These are phyloP conservation scores for Epinephelus fuscoguttatus DNA, from an alignment of 2,113 vertebrate species.

Conservation along the genomic window DNA sequence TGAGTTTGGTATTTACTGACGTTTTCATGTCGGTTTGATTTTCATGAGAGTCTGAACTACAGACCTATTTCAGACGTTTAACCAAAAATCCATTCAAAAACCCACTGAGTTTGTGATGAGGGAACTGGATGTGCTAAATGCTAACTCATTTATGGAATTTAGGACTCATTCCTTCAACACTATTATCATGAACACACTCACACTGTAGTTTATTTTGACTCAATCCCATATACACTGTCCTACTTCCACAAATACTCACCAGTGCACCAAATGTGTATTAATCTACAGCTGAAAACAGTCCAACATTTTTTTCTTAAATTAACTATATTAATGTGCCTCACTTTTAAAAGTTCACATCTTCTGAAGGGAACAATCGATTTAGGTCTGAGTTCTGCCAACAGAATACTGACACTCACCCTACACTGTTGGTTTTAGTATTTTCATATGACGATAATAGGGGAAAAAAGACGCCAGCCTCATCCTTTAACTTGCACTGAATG, in stretches of 20 bases:
- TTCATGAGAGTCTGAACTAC: too few species aligned
- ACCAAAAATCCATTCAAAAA: too few species aligned
- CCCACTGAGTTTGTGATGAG: too few species aligned
- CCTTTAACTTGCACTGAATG: neutral
- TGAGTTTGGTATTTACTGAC: too few species aligned
- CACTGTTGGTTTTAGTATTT: neutral
- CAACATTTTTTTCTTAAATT: too few species aligned
- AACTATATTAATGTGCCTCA: too few species aligned
- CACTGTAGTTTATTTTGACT: neutral
- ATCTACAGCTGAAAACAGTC: neutral
- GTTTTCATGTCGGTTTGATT: too few species aligned
- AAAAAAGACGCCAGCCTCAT: neutral
- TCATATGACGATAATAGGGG: neutral
- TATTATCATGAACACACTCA: neutral
- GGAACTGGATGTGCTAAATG: too few species aligned
- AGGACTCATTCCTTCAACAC: too few species aligned
- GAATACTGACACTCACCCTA: neutral
- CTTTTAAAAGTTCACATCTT: neutral
- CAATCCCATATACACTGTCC: neutral
- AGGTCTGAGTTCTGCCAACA: neutral
- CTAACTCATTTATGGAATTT: too few species aligned
- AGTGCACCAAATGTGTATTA: neutral
- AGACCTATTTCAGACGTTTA: too few species aligned
- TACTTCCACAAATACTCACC: neutral
- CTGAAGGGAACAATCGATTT: neutral